A percentile compares a stretch with the other conserved stretches of the same genome.
These are phyloP conservation scores for Ashinkailepas kermadecensis DNA, from an alignment of 2,888 invertebrate species.

Conservation along the genomic window DNA sequence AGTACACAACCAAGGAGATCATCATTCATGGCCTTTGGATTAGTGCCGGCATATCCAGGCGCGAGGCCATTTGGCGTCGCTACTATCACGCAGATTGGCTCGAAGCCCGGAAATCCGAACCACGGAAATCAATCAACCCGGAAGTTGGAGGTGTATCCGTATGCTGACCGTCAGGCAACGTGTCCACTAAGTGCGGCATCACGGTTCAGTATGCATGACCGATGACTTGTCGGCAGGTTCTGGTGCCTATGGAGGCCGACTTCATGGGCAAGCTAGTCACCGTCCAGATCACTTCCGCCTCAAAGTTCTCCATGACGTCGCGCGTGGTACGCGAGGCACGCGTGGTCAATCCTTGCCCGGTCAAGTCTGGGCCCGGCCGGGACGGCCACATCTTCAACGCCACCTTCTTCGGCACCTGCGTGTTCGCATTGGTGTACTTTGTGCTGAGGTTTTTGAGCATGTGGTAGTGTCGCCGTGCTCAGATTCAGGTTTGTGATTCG, in stretches of 20 bases:
- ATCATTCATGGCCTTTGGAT: too few relatives aligned
- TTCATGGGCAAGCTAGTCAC: constrained; percentile 74
- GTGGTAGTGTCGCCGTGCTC: not conserved
- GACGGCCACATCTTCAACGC: not conserved
- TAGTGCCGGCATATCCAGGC: too few relatives aligned
- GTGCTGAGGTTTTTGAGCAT: not conserved
- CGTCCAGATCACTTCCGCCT: constrained; percentile 54
- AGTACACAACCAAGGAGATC: too few relatives aligned
- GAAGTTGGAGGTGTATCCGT: too few relatives aligned
- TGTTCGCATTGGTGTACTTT: not conserved
- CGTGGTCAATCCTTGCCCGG: not conserved
- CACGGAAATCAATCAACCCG: too few relatives aligned
- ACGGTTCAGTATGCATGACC: too few relatives aligned
- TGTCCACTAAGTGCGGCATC: too few relatives aligned
- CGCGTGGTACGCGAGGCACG: not conserved
- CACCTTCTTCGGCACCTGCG: not conserved
- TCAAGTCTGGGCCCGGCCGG: not conserved
- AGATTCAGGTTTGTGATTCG: too few relatives aligned
- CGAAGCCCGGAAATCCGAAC: too few relatives aligned
- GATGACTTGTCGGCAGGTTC: constrained; percentile 46
- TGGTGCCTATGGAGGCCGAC: constrained; percentile 67
- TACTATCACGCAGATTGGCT: too few relatives aligned
- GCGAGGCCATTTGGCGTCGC: too few relatives aligned
- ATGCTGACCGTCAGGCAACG: too few relatives aligned
- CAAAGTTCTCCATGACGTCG: constrained; percentile 18